Base-by-base conservation (phyloP, 2,797 vertebrate species). In the Eleutherodactylus coqui region DNA sequence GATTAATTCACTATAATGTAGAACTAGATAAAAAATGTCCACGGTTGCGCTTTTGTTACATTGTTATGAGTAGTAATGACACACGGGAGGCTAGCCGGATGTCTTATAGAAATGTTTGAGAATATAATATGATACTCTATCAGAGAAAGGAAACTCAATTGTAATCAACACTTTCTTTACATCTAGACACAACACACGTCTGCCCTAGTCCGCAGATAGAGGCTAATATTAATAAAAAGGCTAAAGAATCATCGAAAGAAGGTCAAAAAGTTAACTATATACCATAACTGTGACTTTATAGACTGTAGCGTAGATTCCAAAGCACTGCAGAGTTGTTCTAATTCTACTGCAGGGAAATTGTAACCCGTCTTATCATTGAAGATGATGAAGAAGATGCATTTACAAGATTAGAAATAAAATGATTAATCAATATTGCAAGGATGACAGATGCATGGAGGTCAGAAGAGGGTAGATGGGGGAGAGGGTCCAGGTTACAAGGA, bases 361-460 rank as follows among this genome's bases (percentile, higher is more conserved):
- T 29, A 75, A 76, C 32, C 17, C 16, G 36, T 58, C 79, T 55
- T 47, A 62, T 49, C 70, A 38, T 16, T 17, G 77, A n/a, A n/a
- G n/a, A n/a, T n/a, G 14, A 45, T 49, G 69, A 64, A n/a, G 53
- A 67, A 77, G 73, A 24, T 86, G 47, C 10, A 77, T 86, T 86
- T 77, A 82, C 47, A 43, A 62, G 13, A 49, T 36, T 76, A 49
- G 17, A 19, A 38, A n/a, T n/a, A n/a, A n/a, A n/a, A n/a, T n/a
- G n/a, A n/a, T n/a, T n/a, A n/a, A n/a, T n/a, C n/a, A n/a, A n/a
- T n/a, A 67, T 36, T 24, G 21, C 38, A 27, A 60, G 51, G 27
- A 81, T 38, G 49, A 62, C 38, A 77, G 21, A 62, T 51, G 70
- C 3, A 76, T 29, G 72, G 45, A 41, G 60, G 47, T 45, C n/a